phyloP scores from a whole-genome alignment of 2,113 vertebrate genomes.

The Recurvirostra avosetta region DNA sequence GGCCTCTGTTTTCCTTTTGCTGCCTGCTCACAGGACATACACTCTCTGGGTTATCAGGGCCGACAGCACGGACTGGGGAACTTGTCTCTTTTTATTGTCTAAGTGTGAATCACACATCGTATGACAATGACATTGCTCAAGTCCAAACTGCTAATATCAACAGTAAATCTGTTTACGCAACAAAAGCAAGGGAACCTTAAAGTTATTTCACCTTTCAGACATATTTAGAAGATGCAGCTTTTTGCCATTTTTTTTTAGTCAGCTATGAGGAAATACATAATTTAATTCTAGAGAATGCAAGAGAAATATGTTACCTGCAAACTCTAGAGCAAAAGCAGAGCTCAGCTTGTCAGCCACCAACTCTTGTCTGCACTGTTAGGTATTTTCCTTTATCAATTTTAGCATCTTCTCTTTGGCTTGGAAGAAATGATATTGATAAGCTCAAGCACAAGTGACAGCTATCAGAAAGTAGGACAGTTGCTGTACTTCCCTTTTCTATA shows the following conservation, averaged over 20 bases:
- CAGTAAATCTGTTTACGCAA: neutral
- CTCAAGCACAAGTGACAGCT: neutral
- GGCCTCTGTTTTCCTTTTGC: neutral
- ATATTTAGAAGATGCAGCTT: neutral
- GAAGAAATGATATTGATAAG: neutral
- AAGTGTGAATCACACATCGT: neutral
- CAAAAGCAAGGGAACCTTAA: neutral
- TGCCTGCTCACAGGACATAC: neutral
- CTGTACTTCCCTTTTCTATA: neutral
- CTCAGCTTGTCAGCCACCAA: neutral
- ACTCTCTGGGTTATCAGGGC: neutral
- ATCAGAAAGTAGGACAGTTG: neutral
- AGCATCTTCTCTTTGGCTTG: neutral
- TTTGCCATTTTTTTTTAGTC: neutral
- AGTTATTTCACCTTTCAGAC: neutral
- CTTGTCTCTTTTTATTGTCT: neutral
- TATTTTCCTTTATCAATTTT: neutral
- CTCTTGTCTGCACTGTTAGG: neutral
- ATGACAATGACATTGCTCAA: neutral
- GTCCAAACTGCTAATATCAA: neutral
- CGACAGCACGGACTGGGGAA: accelerated
- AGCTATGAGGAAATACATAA: neutral
- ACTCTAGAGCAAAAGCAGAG: neutral
- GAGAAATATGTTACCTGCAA: neutral
- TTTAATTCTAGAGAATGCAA: neutral